Conservation (phyloP, 2,113 vertebrate genomes). For the Aphelocoma coerulescens region DNA sequence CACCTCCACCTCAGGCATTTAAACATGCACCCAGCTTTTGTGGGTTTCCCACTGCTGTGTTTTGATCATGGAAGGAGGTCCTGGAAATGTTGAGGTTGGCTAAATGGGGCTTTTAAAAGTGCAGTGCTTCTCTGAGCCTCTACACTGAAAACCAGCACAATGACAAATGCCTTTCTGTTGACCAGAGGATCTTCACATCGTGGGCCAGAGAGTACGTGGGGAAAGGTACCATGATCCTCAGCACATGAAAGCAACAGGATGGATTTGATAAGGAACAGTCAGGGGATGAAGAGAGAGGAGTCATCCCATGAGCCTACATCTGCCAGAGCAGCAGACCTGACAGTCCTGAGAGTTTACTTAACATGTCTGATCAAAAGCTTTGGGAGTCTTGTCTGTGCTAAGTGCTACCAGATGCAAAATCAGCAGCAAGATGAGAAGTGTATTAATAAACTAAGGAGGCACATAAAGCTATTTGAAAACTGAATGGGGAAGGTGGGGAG, state of each 20-base stretch:
- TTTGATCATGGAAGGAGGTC: background rate
- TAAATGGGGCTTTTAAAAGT: background rate
- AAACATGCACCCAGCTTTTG: background rate
- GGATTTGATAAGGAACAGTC: background rate
- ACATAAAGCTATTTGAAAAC: slow-evolving; percentile 42
- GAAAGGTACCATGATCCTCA: background rate
- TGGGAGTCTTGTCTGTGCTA: slow-evolving; percentile 28
- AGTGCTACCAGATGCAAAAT: slow-evolving; percentile 57
- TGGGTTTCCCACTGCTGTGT: background rate
- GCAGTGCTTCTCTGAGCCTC: background rate
- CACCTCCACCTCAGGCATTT: accelerated
- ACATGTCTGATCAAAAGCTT: slow-evolving; percentile 50
- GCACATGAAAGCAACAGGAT: background rate
- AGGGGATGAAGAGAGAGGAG: background rate
- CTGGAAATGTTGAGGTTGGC: background rate
- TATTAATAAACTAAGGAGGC: slow-evolving; percentile 47
- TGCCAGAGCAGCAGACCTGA: background rate
- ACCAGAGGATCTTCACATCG: background rate
- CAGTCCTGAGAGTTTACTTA: slow-evolving; percentile 25
- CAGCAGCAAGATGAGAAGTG: slow-evolving; percentile 38
- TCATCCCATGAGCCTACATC: background rate
- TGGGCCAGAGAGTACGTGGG: background rate
- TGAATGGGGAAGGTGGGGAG: background rate
- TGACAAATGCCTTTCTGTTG: accelerated
- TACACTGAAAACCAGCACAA: background rate